A percentile compares a stretch with the other conserved stretches of the same genome.
These are phyloP conservation scores for Mastigias papua DNA, from an alignment of 30 jellyfish, hydroid and myxozoan species.

Conservation along the genomic window DNA sequence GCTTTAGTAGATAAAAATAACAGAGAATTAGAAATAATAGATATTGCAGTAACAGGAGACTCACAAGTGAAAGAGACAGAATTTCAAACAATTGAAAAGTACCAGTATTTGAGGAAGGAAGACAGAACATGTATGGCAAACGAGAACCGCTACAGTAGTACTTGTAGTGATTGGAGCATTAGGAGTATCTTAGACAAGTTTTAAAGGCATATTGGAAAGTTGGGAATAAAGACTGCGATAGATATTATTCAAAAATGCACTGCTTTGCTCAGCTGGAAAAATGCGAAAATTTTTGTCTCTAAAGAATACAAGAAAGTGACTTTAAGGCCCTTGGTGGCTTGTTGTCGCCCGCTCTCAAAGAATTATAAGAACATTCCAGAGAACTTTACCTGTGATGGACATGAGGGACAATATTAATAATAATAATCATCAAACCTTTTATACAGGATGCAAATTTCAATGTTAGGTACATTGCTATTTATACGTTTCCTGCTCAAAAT, in stretches of 20 bases:
- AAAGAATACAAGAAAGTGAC: neutral
- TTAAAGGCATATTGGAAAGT: neutral
- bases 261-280: neutral
- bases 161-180: slow-evolving; percentile 24
- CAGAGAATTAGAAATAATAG: slow-evolving; percentile 1
- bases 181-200: slow-evolving; percentile 7
- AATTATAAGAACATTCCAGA: no score
- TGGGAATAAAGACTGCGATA: neutral
- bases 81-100: neutral
- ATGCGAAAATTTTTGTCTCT: slow-evolving; percentile 10
- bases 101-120: slow-evolving; percentile 3
- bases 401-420: no score
- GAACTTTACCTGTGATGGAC: no score
- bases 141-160: neutral
- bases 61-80: slow-evolving; percentile 2
- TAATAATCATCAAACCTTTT: no score
- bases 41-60: slow-evolving; percentile 15
- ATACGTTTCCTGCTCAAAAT: no score
- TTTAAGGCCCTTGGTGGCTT: neutral
- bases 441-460: neutral
- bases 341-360: neutral
- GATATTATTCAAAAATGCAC: slow-evolving; percentile 1
- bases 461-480: no score
- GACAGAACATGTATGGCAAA: neutral
- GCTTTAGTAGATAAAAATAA: slow-evolving; percentile 1